Conservation (phyloP, 2,797 vertebrate genomes). For the Mionectes olivaceus region DNA sequence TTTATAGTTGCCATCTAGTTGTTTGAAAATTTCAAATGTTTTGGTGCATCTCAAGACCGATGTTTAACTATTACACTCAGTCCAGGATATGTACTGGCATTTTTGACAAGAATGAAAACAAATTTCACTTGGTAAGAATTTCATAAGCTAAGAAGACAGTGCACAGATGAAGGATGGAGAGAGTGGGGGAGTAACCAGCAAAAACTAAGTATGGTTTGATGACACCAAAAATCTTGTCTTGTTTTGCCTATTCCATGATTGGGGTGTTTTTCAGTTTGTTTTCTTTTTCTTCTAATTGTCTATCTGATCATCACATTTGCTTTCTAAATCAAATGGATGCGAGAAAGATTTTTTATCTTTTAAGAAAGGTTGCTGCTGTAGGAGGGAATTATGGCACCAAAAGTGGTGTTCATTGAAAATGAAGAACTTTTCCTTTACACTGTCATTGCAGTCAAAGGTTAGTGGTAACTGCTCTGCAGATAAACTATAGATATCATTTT, state of each 20-base stretch:
- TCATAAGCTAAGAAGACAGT: neutral
- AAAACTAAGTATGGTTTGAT: neutral
- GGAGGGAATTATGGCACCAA: neutral
- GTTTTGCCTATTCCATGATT: neutral
- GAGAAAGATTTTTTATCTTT: neutral
- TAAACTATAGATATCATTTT: neutral
- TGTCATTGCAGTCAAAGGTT: neutral
- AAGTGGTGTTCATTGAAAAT: neutral
- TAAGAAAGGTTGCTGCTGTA: neutral
- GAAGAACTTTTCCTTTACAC: neutral
- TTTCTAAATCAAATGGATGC: neutral
- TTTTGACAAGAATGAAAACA: conserved; percentile 41
- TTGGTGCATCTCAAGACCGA: neutral
- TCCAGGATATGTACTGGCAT: neutral
- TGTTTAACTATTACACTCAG: neutral
- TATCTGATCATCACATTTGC: neutral
- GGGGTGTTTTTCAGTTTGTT: neutral
- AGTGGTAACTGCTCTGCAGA: neutral
- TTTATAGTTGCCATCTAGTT: neutral
- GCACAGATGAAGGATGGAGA: neutral
- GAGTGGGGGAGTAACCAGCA: neutral
- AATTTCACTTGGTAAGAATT: neutral
- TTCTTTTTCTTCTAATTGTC: neutral
- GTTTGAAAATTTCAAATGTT: neutral
- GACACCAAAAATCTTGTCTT: neutral